Percentiles rank a stretch among this genome's conserved stretches.
Evolutionary conservation across 2,113 vertebrate species (phyloP).

Genomic region (Columba janthina): DNA sequence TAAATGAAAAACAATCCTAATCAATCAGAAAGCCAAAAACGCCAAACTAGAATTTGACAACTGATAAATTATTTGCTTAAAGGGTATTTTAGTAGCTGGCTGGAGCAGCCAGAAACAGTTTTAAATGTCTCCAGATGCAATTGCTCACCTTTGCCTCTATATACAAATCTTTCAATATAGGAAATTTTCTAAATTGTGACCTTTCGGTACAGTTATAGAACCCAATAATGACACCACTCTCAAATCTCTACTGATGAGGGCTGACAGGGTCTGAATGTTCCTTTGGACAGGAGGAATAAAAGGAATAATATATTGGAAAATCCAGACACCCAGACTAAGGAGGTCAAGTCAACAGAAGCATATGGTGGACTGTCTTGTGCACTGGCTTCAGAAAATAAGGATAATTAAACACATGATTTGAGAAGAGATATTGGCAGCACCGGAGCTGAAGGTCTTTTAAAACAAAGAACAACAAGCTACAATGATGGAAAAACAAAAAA

Average conservation of each 20-base stretch:
- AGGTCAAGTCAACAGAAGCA: conserved; percentile 61
- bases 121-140: background rate
- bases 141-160: background rate
- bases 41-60: background rate
- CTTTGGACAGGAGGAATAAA: background rate
- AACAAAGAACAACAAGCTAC: background rate
- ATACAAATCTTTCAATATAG: background rate
- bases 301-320: background rate
- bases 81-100: background rate
- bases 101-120: background rate
- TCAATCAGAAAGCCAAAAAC: background rate
- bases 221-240: background rate
- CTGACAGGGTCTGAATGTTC: background rate
- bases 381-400: conserved; percentile 42
- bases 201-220: background rate
- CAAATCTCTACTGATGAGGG: background rate
- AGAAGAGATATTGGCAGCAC: conserved; percentile 12
- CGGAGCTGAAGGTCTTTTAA: background rate
- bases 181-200: background rate
- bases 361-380: conserved; percentile 53
- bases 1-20: background rate
- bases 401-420: conserved; percentile 55
- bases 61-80: background rate
- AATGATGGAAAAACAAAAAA: background rate
- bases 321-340: conserved; percentile 9